Percentiles rank a stretch among this genome's conserved stretches.
These are phyloP conservation scores for Andricus quercusramuli DNA, from an alignment of 2,888 invertebrate genomes.

Conservation along the genomic window DNA sequence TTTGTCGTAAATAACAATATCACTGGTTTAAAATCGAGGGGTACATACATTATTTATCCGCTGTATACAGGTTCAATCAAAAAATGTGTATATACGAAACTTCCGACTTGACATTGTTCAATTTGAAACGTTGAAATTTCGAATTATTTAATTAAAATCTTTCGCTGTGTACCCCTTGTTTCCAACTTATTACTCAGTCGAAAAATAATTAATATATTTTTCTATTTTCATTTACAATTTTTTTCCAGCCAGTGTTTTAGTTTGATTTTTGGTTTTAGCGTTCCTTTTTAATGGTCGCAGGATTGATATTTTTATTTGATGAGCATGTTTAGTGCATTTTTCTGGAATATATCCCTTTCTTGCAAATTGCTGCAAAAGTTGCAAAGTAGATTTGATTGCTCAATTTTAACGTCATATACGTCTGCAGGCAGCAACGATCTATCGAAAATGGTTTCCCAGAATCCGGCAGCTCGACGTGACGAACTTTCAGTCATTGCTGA, in stretches of 20 bases:
- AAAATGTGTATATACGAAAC: no score
- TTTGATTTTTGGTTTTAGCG: not conserved
- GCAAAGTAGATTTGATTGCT: slow-evolving; percentile 40
- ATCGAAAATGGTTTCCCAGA: slow-evolving; percentile 71
- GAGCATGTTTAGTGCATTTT: not conserved
- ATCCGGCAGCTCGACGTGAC: slow-evolving; percentile 63
- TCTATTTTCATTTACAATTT: no score
- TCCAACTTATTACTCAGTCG: no score
- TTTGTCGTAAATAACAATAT: slow-evolving; percentile 13
- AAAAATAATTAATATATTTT: no score
- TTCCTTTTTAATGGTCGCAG: not conserved
- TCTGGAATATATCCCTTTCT: not conserved
- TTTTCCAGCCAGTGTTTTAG: no score
- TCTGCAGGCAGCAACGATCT: slow-evolving; percentile 71
- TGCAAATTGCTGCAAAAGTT: not conserved
- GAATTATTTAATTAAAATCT: not conserved
- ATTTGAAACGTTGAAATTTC: not conserved
- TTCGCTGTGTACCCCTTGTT: no score
- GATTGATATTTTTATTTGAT: not conserved
- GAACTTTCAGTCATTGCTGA: slow-evolving; percentile 37
- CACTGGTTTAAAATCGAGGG: not conserved
- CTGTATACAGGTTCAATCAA: no score
- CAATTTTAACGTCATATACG: slow-evolving; percentile 38
- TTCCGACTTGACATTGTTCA: no score
- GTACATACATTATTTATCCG: no score